Evolutionary conservation across 1,140 invertebrate species (phyloP), one percentile per base, ranked within the genome.

Genomic region (Camponotus pennsylvanicus): DNA sequence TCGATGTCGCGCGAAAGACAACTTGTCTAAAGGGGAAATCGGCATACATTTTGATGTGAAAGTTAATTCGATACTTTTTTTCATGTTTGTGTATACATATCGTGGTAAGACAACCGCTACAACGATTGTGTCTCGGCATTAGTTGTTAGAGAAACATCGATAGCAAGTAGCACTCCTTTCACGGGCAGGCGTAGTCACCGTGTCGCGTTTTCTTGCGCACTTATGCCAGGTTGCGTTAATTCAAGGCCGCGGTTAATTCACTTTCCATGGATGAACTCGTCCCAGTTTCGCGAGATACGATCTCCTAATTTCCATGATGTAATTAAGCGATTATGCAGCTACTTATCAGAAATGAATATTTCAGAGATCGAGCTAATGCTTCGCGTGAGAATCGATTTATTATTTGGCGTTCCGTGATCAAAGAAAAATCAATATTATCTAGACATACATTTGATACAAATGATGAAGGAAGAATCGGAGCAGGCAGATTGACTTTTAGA

Each of bases 241-340:
- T 21, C 79, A 83, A 83, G 79, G 79, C 49, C 79, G 67, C 11
- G 18, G 37, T 61, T 67, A 45, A 83, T 49, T 83, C 79, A 75
- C 79, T 83, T 83, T 83, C 79, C 79, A 83, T 32, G n/a, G 40
- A 63, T 45, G 40, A 83, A 73, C 79, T 83, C 79, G 79, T 83
- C 57, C 79, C 37, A 82, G 67, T 71, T 80, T 73, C 27, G 27
- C 61, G 15, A 11, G 37, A 82, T n/a, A 34, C 42, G 15, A n/a
- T 15, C 52, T 45, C 37, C 9, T 15, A 34, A 59, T 42, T 18
- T 57, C 21, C 37, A 21, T 5, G 21, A 21, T 32, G 61, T 40
- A 63, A 27, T 3, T 13, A 27, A 1, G 34, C 32, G 32, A 37
- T 27, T 27, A 27, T 52, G 11, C 5, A 4, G 18, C 42, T 21